These are phyloP conservation scores for Phyllotreta cruciferae DNA, from an alignment of 2,888 invertebrate genomes.

Conservation along the genomic window DNA sequence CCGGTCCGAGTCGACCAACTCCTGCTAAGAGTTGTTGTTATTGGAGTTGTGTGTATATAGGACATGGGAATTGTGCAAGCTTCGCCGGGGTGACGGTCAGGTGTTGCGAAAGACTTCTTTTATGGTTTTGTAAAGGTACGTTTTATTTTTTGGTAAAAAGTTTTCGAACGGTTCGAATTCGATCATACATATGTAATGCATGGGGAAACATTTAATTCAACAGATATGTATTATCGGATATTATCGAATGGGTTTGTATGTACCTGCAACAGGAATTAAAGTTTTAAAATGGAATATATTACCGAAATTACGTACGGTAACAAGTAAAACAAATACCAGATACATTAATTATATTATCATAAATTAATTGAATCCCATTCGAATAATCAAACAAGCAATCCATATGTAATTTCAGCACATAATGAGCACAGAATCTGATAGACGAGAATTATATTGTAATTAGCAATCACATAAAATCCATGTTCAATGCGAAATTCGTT, in stretches of 20 bases:
- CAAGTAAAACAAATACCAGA: slow-evolving; percentile 11
- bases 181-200: no score
- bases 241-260: background rate
- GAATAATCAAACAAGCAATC: slow-evolving; percentile 15
- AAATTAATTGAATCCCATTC: slow-evolving; percentile 15
- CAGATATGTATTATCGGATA: no score
- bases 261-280: background rate
- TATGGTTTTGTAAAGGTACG: background rate
- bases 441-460: slow-evolving; percentile 13
- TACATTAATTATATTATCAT: slow-evolving; percentile 17
- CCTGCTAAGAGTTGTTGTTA: slow-evolving; percentile 9
- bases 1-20: slow-evolving; percentile 11
- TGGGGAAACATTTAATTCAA: no score
- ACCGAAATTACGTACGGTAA: background rate
- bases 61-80: background rate
- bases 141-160: background rate
- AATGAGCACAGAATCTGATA: slow-evolving; percentile 11
- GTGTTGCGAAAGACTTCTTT: background rate
- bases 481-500: slow-evolving; percentile 3
- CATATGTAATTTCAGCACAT: slow-evolving; percentile 17
- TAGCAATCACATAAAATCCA: slow-evolving; percentile 6
- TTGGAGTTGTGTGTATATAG: slow-evolving; percentile 10
- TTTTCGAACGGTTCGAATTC: background rate
- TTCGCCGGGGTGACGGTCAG: slow-evolving; percentile 1
- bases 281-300: background rate